Evolutionary conservation across 2,113 vertebrate genomes (phyloP).

Genomic region (Paradisaea rubra): DNA sequence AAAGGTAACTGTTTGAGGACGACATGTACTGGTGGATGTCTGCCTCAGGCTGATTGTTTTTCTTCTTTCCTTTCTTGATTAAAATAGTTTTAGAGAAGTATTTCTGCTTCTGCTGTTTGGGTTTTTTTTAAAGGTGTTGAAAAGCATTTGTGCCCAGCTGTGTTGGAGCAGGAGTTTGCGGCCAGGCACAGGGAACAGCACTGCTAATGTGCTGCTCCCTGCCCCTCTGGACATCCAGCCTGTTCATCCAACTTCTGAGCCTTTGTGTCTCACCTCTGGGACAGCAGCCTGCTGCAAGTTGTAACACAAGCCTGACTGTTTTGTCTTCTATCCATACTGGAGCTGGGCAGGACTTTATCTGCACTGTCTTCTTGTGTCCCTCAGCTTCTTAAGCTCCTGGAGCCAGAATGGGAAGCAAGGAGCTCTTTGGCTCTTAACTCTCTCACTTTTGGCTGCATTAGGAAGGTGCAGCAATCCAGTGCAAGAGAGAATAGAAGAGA

Average conservation of each 20-base stretch:
- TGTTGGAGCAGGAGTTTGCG: not conserved
- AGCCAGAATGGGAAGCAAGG: not conserved
- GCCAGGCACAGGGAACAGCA: not conserved
- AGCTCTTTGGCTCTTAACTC: not conserved
- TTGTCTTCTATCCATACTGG: not conserved
- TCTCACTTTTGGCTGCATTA: not conserved
- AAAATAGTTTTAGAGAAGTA: not conserved
- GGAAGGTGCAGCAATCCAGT: not conserved
- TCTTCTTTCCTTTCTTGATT: not conserved
- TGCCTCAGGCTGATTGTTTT: not conserved
- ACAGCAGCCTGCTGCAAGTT: not conserved
- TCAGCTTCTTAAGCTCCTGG: not conserved
- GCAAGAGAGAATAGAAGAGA: not conserved
- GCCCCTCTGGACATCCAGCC: not conserved
- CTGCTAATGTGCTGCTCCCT: not conserved
- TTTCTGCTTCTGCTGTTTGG: not conserved
- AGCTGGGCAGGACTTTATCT: not conserved
- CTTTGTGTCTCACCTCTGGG: not conserved
- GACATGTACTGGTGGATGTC: not conserved
- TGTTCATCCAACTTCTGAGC: not conserved
- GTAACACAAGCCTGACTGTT: not conserved
- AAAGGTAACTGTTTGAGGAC: not conserved
- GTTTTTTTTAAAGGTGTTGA: not conserved
- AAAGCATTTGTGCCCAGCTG: not conserved
- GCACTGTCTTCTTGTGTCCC: not conserved